These are phyloP conservation scores for Pogonomyrmex californicus DNA, from an alignment of 1,140 invertebrate genomes.

Conservation along the genomic window DNA sequence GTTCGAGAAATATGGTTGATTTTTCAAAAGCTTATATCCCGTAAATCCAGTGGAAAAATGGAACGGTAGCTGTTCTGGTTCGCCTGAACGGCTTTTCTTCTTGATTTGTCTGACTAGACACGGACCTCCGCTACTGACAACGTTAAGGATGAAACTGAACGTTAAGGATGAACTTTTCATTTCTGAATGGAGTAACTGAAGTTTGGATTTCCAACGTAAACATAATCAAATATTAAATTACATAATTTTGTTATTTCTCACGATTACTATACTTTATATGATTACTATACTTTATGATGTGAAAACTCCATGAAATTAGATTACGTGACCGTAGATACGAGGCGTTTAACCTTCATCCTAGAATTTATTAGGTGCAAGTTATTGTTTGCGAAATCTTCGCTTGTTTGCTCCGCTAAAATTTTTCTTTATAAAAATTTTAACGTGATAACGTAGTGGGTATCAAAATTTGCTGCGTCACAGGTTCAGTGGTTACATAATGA, in stretches of 20 bases:
- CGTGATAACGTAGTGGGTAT: conserved; percentile 63
- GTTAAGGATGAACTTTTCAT: conserved; percentile 6
- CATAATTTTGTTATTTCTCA: background rate
- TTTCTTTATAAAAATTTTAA: conserved; percentile 30
- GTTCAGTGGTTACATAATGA: conserved; percentile 45
- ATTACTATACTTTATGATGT: too few relatives aligned
- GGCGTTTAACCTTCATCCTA: background rate
- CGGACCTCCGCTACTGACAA: conserved; percentile 53
- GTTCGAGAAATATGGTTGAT: conserved; percentile 33
- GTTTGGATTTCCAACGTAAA: conserved; percentile 15
- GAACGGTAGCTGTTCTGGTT: conserved; percentile 2
- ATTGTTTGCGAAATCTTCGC: conserved; percentile 21
- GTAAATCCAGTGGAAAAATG: conserved; percentile 36
- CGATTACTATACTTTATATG: background rate
- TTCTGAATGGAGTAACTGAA: conserved; percentile 15
- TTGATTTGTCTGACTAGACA: conserved; percentile 50
- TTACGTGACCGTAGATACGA: background rate
- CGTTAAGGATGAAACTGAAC: background rate
- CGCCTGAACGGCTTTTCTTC: background rate
- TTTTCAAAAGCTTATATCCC: conserved; percentile 54
- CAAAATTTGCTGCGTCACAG: conserved; percentile 68
- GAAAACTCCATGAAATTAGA: background rate
- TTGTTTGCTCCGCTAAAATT: conserved; percentile 11
- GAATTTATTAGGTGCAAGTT: conserved; percentile 41
- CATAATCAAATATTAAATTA: conserved; percentile 42